phyloP scores from a whole-genome alignment of 2,797 vertebrate genomes.

The Cynodonichthys magdalenae region DNA sequence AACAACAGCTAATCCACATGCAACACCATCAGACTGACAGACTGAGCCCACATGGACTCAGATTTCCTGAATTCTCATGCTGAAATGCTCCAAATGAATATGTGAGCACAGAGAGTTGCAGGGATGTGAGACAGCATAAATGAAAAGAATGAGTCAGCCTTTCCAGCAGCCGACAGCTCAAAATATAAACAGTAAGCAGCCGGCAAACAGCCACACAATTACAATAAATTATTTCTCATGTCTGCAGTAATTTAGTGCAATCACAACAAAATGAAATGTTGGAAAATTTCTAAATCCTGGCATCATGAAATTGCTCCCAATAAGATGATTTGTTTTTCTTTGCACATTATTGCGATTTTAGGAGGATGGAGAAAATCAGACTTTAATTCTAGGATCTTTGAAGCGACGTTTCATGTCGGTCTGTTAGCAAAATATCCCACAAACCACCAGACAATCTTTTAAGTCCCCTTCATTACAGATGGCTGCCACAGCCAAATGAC shows the following conservation, averaged over 20 bases:
- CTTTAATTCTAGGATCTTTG: not conserved
- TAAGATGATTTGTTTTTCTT: slow-evolving; percentile 21
- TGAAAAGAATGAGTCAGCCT: slow-evolving; percentile 39
- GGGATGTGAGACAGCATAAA: slow-evolving; percentile 33
- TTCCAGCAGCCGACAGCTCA: slow-evolving; percentile 15
- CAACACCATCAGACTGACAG: slow-evolving; percentile 33
- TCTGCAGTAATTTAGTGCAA: not conserved
- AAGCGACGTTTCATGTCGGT: no score
- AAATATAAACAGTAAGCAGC: slow-evolving; percentile 3
- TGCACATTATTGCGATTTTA: slow-evolving; percentile 17
- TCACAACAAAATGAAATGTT: not conserved
- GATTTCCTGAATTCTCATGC: slow-evolving; percentile 53
- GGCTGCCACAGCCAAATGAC: no score
- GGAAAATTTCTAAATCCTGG: not conserved
- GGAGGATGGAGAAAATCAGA: slow-evolving; percentile 1
- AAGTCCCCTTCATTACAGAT: no score
- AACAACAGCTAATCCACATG: slow-evolving; percentile 35
- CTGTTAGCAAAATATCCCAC: no score
- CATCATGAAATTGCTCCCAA: not conserved
- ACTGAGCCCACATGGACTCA: slow-evolving; percentile 2
- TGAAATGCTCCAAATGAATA: slow-evolving; percentile 35
- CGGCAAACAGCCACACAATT: slow-evolving; percentile 13
- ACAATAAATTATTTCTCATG: slow-evolving; percentile 3
- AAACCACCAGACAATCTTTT: no score
- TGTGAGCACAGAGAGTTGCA: slow-evolving; percentile 40